Base-by-base conservation (phyloP, 2,888 invertebrate species). In the Periphyllus acericola region DNA sequence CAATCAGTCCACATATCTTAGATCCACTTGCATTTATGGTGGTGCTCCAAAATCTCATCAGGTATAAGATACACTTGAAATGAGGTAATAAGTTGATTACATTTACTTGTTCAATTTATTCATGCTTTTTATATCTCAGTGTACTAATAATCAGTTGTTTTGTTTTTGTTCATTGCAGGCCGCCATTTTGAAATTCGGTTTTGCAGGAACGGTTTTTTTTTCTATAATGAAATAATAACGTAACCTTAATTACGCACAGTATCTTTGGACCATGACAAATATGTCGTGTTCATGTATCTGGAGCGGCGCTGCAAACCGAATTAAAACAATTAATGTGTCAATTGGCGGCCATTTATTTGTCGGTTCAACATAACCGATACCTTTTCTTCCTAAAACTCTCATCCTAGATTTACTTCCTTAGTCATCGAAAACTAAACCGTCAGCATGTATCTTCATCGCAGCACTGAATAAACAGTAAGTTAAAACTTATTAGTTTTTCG, bases 21-120 rank as follows among this genome's bases (percentile, higher is more conserved):
- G 93, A 21, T 93, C 93, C 90, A 93, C 93, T 2, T 94, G 94
- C 91, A 93, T 94, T 21, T 94, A 94, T 91, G 94, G 94, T 89
- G 94, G 94, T 68, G 93, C 94, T 19, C 93, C 93, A 1, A 94
- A 94, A 90, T 93, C 92, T 29, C 90, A 90, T 60, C 90, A 90
- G 89, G 90, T 89, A 88, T 72, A 83, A 68, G 71, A 71, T 89
- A 46, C 29, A 74, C 11, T 29, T 46, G 21, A 79, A 72, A 66
- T 32, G 36, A 80, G 86, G 78, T 72, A 79, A 79, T 80, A 36
- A 78, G 21, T 86, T 72, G 75, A 86, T 79, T 21, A 36, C 55
- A 80, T 78, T 68, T 32, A 9, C 21, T 25, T 86, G 55, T 21
- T 80, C 36, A 80, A 81, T 87, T 87, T 74, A 87, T 87, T 80